These are phyloP conservation scores for Tanytarsus gracilentus DNA, from an alignment of 2,888 invertebrate genomes.

Conservation along the genomic window DNA sequence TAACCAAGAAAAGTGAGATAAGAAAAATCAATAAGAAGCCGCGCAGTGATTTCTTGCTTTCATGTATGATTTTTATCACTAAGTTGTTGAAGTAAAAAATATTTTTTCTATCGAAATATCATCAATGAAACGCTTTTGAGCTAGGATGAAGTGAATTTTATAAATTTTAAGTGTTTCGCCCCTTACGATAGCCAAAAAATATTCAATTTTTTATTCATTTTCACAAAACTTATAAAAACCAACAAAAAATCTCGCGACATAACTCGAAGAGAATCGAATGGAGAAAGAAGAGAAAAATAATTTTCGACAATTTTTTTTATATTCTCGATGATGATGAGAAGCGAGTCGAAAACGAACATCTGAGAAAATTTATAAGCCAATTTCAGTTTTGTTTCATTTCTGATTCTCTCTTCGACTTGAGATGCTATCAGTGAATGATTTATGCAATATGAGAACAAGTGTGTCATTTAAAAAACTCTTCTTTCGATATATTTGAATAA, in stretches of 20 bases:
- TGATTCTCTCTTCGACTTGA: background rate
- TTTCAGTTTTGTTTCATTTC: constrained; percentile 11
- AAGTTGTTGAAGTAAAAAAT: too few relatives aligned
- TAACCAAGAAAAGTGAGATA: constrained; percentile 14
- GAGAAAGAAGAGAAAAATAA: background rate
- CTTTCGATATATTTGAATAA: background rate
- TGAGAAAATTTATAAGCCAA: constrained; percentile 21
- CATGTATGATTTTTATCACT: too few relatives aligned
- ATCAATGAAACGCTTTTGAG: too few relatives aligned
- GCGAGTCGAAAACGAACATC: background rate
- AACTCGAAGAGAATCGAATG: too few relatives aligned
- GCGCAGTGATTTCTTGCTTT: constrained; percentile 13
- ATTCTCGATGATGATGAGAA: background rate
- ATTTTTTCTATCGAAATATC: too few relatives aligned
- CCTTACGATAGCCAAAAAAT: too few relatives aligned
- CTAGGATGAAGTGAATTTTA: too few relatives aligned
- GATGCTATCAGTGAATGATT: constrained; percentile 25
- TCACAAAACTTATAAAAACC: too few relatives aligned
- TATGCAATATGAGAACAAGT: constrained; percentile 24
- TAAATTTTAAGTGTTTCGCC: too few relatives aligned
- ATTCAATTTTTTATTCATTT: too few relatives aligned
- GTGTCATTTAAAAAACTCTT: constrained; percentile 17
- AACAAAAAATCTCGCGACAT: too few relatives aligned
- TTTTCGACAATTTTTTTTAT: too few relatives aligned
- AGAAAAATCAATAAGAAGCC: constrained; percentile 19